A percentile compares a stretch with the other conserved stretches of the same genome.
Evolutionary conservation across 2,113 vertebrate genomes (phyloP).

Genomic region (Triplophysa siluroides): DNA sequence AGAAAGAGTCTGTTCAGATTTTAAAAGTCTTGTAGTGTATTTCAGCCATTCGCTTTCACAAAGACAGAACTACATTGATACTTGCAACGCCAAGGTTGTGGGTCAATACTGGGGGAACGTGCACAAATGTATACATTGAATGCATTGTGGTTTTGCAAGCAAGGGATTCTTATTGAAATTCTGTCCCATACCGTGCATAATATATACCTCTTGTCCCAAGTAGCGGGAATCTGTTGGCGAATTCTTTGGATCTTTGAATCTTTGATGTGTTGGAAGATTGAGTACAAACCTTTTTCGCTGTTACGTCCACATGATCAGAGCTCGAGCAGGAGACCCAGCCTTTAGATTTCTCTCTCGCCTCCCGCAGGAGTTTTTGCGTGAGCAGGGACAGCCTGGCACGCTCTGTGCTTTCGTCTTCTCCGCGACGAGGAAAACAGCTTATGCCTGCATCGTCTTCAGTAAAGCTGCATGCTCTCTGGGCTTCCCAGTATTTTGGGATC

Average conservation of each 20-base stretch:
- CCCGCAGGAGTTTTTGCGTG: conserved; percentile 67
- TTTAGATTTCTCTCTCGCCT: conserved; percentile 68
- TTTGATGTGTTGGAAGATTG: neutral
- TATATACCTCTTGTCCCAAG: neutral
- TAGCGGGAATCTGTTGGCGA: neutral
- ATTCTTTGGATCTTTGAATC: neutral
- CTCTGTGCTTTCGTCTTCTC: conserved; percentile 21
- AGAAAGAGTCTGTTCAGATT: too few species aligned
- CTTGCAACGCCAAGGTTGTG: too few species aligned
- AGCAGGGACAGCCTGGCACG: conserved; percentile 58
- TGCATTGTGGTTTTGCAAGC: too few species aligned
- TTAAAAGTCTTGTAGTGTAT: too few species aligned
- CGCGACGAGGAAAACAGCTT: neutral
- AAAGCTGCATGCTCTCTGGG: conserved; percentile 36
- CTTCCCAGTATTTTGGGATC: conserved; percentile 72
- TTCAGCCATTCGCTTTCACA: too few species aligned
- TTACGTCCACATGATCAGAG: conserved; percentile 70
- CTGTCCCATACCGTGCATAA: neutral
- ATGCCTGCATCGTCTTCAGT: conserved; percentile 47
- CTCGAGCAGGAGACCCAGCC: conserved; percentile 66
- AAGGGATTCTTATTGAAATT: neutral
- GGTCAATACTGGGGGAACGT: too few species aligned
- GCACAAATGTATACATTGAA: too few species aligned
- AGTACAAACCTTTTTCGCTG: conserved; percentile 73
- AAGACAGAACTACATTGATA: neutral